phyloP scores from a whole-genome alignment of 2,797 vertebrate genomes.

The Macrochelys suwanniensis region DNA sequence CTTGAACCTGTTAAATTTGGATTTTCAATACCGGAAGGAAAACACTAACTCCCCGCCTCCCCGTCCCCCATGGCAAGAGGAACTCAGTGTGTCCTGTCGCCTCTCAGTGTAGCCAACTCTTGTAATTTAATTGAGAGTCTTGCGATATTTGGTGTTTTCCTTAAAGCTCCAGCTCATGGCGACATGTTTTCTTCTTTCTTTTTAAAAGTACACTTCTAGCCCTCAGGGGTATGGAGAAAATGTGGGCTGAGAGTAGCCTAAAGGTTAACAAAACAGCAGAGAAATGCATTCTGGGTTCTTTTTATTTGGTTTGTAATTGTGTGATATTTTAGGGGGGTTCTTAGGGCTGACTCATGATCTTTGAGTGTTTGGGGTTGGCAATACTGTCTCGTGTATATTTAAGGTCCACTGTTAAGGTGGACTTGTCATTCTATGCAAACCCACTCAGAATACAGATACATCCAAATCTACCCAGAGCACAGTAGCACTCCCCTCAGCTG shows the following conservation, averaged over 20 bases:
- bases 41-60: not conserved
- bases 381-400: not conserved
- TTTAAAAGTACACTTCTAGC: rapidly evolving
- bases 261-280: not conserved
- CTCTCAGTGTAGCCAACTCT: not conserved
- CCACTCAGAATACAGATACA: not conserved
- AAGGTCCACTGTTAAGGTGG: not conserved
- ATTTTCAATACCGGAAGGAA: not conserved
- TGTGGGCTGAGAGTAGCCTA: not conserved
- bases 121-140: not conserved
- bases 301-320: not conserved
- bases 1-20: not conserved
- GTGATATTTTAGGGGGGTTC: not conserved
- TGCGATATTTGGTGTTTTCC: not conserved
- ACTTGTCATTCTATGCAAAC: not conserved
- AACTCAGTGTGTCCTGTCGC: not conserved
- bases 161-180: not conserved
- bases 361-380: not conserved
- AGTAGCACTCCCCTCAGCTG: not conserved
- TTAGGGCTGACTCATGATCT: not conserved
- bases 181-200: not conserved
- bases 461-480: not conserved
- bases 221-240: not conserved
- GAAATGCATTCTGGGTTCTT: not conserved
- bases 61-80: not conserved